Conservation (phyloP, 1,140 invertebrate species). For the Drosophila grimshawi region DNA sequence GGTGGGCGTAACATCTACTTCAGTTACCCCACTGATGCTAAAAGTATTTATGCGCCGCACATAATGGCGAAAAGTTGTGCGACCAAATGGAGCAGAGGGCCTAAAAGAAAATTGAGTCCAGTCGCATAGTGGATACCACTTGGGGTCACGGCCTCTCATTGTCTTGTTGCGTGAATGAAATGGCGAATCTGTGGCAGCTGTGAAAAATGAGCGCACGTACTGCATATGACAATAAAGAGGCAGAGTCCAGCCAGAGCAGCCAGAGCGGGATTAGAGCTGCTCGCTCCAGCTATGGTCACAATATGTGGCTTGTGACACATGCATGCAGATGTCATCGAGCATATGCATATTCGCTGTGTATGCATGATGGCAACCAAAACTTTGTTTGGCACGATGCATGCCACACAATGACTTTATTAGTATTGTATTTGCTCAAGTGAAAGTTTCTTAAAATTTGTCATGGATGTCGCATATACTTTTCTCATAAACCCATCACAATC, state of each 20-base stretch:
- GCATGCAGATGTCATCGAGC: background rate
- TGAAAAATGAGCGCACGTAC: conserved; percentile 71
- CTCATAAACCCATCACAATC: background rate
- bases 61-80: conserved; percentile 25
- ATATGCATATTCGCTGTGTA: conserved; percentile 26
- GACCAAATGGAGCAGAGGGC: background rate
- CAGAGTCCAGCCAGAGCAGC: conserved; percentile 7
- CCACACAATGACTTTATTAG: conserved; percentile 55
- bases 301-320: conserved; percentile 15
- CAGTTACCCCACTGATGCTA: conserved; percentile 7
- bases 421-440: conserved; percentile 55
- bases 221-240: conserved; percentile 55
- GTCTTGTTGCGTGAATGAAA: conserved; percentile 59
- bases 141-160: conserved; percentile 16
- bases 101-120: background rate
- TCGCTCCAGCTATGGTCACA: no score
- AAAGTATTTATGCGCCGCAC: conserved; percentile 9
- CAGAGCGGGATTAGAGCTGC: conserved; percentile 13
- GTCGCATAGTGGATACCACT: background rate
- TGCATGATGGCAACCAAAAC: conserved; percentile 10
- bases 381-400: conserved; percentile 24
- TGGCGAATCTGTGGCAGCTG: conserved; percentile 59
- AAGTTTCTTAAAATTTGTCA: conserved; percentile 35
- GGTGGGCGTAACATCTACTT: conserved; percentile 11
- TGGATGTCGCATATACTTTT: conserved; percentile 3